Conservation (phyloP, 2,888 invertebrate genomes). For the Sminthurinus aureus region DNA sequence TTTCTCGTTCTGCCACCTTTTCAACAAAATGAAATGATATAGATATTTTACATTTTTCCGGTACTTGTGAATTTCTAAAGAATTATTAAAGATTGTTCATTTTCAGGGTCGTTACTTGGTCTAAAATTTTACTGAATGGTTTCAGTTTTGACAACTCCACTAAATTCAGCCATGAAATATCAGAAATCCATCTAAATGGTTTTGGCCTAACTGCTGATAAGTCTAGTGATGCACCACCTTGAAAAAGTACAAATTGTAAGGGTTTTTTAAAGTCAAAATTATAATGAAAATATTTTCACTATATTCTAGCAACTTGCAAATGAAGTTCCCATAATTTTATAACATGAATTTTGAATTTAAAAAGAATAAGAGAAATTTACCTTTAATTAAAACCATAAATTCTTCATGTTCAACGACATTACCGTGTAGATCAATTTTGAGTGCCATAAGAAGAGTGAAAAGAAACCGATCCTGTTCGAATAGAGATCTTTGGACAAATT, state of each 20-base stretch:
- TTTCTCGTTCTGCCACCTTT: conserved; percentile 81
- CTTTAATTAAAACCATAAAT: conserved; percentile 95
- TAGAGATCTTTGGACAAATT: conserved; percentile 87
- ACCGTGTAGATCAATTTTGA: conserved; percentile 91
- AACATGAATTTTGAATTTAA: not conserved
- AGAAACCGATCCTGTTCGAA: conserved; percentile 91
- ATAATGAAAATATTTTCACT: not conserved
- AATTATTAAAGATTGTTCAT: not conserved
- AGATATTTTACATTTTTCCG: no score
- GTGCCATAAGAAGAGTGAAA: conserved; percentile 91
- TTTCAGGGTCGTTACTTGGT: conserved; percentile 67
- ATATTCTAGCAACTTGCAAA: no score
- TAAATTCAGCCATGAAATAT: conserved; percentile 94
- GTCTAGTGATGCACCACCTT: conserved; percentile 88
- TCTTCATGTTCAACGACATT: conserved; percentile 85
- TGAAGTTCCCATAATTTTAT: conserved; percentile 11
- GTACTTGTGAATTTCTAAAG: no score
- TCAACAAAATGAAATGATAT: conserved; percentile 1
- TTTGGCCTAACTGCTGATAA: conserved; percentile 91
- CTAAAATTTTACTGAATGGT: conserved; percentile 79
- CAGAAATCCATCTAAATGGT: conserved; percentile 93
- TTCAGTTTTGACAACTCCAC: conserved; percentile 89
- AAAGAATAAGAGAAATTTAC: conserved; percentile 59
- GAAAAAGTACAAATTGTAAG: not conserved
- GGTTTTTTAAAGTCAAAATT: not conserved